Conservation (phyloP, 2,113 vertebrate genomes). For the Catharus minimus region DNA sequence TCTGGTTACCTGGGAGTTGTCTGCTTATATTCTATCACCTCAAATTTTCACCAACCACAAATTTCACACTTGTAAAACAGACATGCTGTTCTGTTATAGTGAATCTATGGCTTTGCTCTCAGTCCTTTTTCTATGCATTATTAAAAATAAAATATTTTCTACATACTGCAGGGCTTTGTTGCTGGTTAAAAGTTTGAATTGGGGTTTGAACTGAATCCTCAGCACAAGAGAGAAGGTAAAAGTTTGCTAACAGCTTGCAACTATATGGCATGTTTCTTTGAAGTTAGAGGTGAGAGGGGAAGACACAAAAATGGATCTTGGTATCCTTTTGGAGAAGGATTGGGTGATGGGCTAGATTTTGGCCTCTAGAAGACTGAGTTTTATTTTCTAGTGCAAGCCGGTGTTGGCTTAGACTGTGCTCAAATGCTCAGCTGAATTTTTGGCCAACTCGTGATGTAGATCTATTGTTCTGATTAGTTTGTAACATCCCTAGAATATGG, state of each 20-base stretch:
- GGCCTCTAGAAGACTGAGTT: background rate
- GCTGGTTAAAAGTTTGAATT: background rate
- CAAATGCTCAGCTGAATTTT: background rate
- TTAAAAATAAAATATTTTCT: background rate
- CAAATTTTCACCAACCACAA: constrained; percentile 22
- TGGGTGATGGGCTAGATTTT: background rate
- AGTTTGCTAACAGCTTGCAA: background rate
- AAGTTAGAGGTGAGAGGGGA: background rate
- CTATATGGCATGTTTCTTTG: background rate
- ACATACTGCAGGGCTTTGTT: background rate
- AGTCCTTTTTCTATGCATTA: background rate
- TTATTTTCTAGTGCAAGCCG: background rate
- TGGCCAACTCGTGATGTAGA: background rate
- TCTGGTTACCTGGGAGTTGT: constrained; percentile 43
- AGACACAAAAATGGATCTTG: background rate
- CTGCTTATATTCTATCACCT: constrained; percentile 19
- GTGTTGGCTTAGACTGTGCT: background rate
- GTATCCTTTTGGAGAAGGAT: background rate
- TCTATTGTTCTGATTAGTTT: background rate
- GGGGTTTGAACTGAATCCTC: background rate
- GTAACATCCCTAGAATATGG: background rate
- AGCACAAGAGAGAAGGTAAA: background rate
- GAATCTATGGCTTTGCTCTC: constrained; percentile 7
- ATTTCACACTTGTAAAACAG: constrained; percentile 12
- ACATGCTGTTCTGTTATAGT: background rate